These are phyloP conservation scores for Choristoneura rosaceana DNA, from an alignment of 2,888 invertebrate species.

Conservation along the genomic window DNA sequence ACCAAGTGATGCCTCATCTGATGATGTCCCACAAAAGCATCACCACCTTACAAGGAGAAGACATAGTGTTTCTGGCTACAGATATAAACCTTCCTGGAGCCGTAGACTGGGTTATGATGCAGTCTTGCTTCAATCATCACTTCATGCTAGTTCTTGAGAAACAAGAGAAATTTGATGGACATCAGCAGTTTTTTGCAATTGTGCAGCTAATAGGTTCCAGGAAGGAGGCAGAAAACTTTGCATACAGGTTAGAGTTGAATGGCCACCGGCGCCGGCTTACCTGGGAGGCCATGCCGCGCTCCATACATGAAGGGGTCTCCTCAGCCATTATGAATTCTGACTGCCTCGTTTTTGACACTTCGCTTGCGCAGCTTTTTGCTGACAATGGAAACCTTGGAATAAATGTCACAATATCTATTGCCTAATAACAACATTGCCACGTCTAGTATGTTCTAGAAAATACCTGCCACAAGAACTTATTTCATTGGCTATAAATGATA, in stretches of 20 bases:
- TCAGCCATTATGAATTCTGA: conserved; percentile 99
- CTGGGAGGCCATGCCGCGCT: conserved; percentile 99
- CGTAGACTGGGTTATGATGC: conserved; percentile 99
- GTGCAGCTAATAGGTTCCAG: conserved; percentile 99
- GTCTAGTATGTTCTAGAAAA: conserved; percentile 36
- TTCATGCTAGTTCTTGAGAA: conserved; percentile 99
- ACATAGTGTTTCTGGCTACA: conserved; percentile 99
- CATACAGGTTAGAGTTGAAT: conserved; percentile 98
- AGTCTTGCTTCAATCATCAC: conserved; percentile 99
- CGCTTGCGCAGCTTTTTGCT: conserved; percentile 98
- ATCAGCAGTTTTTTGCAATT: conserved; percentile 98
- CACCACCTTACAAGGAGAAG: conserved; percentile 99
- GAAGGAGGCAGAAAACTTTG: conserved; percentile 99
- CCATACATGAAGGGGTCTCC: conserved; percentile 99
- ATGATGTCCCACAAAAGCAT: conserved; percentile 99
- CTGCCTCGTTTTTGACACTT: conserved; percentile 99
- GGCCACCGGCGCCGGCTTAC: conserved; percentile 97
- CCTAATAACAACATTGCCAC: conserved; percentile 80
- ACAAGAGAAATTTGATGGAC: conserved; percentile 98
- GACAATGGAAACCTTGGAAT: conserved; percentile 99
- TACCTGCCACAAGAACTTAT: conserved; percentile 48
- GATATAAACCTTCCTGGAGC: conserved; percentile 99
- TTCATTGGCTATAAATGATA: conserved; percentile 48
- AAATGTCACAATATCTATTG: conserved; percentile 99
- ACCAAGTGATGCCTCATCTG: conserved; percentile 99